Evolutionary conservation across 2,797 vertebrate species (phyloP), one percentile per base, ranked within the genome.

Genomic region (Staurois parvus): DNA sequence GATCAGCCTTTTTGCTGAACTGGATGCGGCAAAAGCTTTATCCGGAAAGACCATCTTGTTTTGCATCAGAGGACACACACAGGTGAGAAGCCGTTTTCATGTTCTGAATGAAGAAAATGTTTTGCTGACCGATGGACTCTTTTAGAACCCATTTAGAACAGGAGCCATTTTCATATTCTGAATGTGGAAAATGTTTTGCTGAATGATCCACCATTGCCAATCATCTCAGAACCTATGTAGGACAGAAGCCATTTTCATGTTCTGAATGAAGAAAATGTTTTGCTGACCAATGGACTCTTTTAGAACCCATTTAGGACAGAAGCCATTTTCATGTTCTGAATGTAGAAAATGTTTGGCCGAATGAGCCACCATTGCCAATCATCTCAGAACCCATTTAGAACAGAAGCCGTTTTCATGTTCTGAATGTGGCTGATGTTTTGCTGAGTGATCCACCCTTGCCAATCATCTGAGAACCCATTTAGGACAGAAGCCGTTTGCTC

Each of bases 401-500:
- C 26, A 72, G 79, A 72, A 45, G 24, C 67, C 68, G 4, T 81
- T 68, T 45, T 29, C 21, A 11, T 75, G 72, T n/a, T 40, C 29
- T 15, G 32, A 72, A 72, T 34, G 69, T 72, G 69, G 28, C 15
- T 24, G 40, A 72, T 21, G 69, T 72, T 72, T 32, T n/a, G 21
- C 29, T 2, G 34, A 12, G 7, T 12, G 21, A 8, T 19, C 12
- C 32, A 24, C 8, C 3, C 32, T 72, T n/a, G 8, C 8, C 19
- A 72, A 32, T 15, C 29, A 37, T 24, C 32, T 15, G 2, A 24
- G 32, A 72, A 32, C 32, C 30, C 69, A 72, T 34, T 15, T 19
- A 72, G 32, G 32, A 19, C 10, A 72, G 79, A 72, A 45, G 24
- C 67, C 79, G 4, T 81, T 68, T 45, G n/a, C n/a, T 75, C 72